phyloP scores from a whole-genome alignment of 1,140 invertebrate species.

The honey bee (Apis mellifera) region DNA sequence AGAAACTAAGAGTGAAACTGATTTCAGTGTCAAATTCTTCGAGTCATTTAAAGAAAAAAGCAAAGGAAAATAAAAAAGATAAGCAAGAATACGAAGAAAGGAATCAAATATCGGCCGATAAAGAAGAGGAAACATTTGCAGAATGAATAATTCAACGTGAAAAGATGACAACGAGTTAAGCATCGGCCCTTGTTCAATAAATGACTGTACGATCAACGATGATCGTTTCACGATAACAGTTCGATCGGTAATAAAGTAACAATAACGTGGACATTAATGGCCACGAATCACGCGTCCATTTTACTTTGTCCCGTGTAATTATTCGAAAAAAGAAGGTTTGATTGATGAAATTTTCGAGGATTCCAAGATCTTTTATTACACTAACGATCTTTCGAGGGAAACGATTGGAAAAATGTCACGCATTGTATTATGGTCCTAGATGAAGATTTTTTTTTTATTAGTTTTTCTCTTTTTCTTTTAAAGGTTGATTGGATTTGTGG shows the following conservation, averaged over 20 bases:
- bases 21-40: not conserved
- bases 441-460: not conserved
- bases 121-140: not conserved
- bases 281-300: not conserved
- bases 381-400: not conserved
- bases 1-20: not conserved
- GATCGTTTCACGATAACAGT: not conserved
- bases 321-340: not conserved
- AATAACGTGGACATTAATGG: not conserved
- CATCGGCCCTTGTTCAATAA: not conserved
- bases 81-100: not conserved
- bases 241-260: not conserved
- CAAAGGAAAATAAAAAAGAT: not conserved
- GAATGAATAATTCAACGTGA: constrained; percentile 20
- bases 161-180: not conserved
- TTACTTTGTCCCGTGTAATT: not conserved
- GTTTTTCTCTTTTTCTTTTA: not conserved
- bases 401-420: not conserved
- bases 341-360: not conserved
- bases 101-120: not conserved
- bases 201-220: constrained; percentile 17
- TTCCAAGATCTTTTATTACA: not conserved
- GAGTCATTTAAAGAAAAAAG: not conserved
- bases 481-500: not conserved
- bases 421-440: not conserved